A percentile compares a stretch with the other conserved stretches of the same genome.
phyloP scores from a whole-genome alignment of 2,797 vertebrate species.

The Myiotriccus ornatus region DNA sequence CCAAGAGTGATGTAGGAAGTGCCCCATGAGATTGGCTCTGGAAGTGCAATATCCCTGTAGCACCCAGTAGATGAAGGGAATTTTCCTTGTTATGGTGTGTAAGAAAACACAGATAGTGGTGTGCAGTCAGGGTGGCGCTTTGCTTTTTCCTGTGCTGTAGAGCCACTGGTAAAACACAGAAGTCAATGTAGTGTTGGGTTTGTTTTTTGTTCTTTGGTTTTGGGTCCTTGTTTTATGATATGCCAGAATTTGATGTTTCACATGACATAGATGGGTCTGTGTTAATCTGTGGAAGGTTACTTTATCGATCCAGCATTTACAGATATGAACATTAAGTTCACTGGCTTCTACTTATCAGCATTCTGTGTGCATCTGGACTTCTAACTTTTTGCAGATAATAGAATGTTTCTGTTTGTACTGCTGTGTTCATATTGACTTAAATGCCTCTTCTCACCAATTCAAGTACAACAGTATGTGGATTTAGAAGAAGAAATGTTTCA shows the following conservation, averaged over 20 bases:
- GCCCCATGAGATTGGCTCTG: not conserved
- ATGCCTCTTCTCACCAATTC: not conserved
- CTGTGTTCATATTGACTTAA: not conserved
- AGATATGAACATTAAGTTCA: not conserved
- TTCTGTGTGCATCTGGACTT: not conserved
- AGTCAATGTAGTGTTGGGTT: not conserved
- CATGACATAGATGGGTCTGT: not conserved
- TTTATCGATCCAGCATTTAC: not conserved
- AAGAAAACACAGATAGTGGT: not conserved
- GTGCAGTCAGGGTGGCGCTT: not conserved
- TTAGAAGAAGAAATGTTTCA: slow-evolving; percentile 10
- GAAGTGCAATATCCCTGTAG: fast-evolving
- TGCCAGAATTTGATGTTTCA: not conserved
- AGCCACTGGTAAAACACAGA: not conserved
- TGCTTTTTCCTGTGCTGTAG: not conserved
- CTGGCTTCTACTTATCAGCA: not conserved
- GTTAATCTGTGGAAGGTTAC: not conserved
- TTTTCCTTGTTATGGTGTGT: not conserved
- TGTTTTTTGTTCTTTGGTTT: not conserved
- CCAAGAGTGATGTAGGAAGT: fast-evolving
- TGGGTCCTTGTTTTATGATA: not conserved
- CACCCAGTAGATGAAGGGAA: not conserved
- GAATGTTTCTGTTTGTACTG: not conserved
- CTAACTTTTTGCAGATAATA: not conserved
- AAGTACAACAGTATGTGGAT: not conserved